Conservation (phyloP, 2,888 invertebrate genomes). For the Scrobipalpa atriplicella region DNA sequence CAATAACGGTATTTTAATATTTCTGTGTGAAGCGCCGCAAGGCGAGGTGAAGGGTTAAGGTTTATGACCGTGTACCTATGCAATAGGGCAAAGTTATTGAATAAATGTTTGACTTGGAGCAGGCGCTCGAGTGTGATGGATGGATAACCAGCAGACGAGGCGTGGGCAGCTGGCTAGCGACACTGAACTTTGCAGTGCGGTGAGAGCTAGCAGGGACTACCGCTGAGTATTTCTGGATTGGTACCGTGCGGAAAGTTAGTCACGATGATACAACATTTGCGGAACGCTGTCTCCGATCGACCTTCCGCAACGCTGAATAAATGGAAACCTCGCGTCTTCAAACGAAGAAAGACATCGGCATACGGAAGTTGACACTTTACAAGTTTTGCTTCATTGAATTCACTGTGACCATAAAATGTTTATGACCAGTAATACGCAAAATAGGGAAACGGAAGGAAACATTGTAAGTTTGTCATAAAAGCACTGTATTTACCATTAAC, state of each 20-base stretch:
- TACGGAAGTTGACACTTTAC: slow-evolving; percentile 34
- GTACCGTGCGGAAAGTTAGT: slow-evolving; percentile 78
- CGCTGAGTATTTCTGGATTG: slow-evolving; percentile 76
- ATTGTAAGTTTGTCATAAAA: slow-evolving; percentile 30
- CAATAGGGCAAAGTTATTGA: slow-evolving; percentile 21
- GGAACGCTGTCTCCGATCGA: slow-evolving; percentile 59
- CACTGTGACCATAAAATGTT: slow-evolving; percentile 34
- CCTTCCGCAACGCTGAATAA: slow-evolving; percentile 61
- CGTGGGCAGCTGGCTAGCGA: slow-evolving; percentile 45
- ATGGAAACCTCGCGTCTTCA: slow-evolving; percentile 44
- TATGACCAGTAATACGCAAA: slow-evolving; percentile 18
- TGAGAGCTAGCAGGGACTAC: slow-evolving; percentile 52
- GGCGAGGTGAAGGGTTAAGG: slow-evolving; percentile 19
- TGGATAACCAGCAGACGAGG: slow-evolving; percentile 14
- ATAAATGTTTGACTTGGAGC: background rate
- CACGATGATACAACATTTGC: slow-evolving; percentile 66
- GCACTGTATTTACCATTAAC: slow-evolving; percentile 71
- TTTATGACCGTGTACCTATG: background rate
- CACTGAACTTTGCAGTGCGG: slow-evolving; percentile 47
- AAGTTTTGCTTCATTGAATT: slow-evolving; percentile 12
- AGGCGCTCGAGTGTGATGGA: slow-evolving; percentile 5
- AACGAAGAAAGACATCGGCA: slow-evolving; percentile 38
- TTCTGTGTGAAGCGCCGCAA: background rate
- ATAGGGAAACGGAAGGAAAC: slow-evolving; percentile 19
- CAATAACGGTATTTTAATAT: background rate